Evolutionary conservation across 2,888 invertebrate species (phyloP).

Genomic region (Hoplodrina ambigua): DNA sequence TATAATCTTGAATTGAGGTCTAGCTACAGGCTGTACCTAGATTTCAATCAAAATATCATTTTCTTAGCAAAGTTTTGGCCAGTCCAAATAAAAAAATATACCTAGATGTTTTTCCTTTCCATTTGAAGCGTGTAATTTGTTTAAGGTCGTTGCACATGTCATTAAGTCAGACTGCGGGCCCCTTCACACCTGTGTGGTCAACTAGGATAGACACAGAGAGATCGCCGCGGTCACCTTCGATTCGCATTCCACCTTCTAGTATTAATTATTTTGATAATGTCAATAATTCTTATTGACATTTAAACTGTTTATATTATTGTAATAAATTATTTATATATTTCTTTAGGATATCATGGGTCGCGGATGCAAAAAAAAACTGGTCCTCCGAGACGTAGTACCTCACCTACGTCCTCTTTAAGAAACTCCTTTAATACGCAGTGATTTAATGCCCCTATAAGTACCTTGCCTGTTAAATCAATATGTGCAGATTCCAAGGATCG

Average conservation of each 20-base stretch:
- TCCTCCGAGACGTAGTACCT: constrained; percentile 31
- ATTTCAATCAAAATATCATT: neutral
- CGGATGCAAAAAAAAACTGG: constrained; percentile 45
- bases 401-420: neutral
- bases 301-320: constrained; percentile 35
- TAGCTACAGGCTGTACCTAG: neutral
- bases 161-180: constrained; percentile 57
- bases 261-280: constrained; percentile 53
- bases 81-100: constrained; percentile 21
- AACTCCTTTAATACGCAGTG: neutral
- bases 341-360: constrained; percentile 24
- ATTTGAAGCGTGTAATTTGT: constrained; percentile 43
- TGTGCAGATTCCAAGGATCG: constrained; percentile 13
- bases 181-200: constrained; percentile 70
- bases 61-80: constrained; percentile 5
- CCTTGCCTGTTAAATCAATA: neutral
- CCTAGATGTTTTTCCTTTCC: constrained; percentile 34
- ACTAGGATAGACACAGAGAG: constrained; percentile 58
- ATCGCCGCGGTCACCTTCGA: constrained; percentile 69
- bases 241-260: constrained; percentile 59
- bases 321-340: constrained; percentile 17
- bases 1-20: neutral
- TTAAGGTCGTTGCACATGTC: constrained; percentile 66
- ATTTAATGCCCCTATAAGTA: neutral
- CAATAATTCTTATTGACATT: constrained; percentile 58